These are phyloP conservation scores for Germaria angustata DNA, from an alignment of 2,888 invertebrate species.

Conservation along the genomic window DNA sequence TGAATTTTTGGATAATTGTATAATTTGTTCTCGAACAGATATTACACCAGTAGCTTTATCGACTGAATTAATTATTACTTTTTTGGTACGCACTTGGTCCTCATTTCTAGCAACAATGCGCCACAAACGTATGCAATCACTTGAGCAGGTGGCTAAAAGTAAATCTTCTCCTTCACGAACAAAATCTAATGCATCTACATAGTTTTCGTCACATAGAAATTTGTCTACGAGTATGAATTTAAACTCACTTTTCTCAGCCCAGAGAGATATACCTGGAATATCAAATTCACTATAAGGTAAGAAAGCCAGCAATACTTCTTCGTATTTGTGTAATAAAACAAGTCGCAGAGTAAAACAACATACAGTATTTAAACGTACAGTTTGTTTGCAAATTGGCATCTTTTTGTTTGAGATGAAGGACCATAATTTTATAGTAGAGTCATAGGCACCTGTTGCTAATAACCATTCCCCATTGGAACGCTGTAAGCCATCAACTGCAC, in stretches of 20 bases:
- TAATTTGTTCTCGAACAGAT: conserved; percentile 79
- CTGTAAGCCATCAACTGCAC: conserved; percentile 85
- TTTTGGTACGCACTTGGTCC: conserved; percentile 73
- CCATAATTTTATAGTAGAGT: conserved; percentile 86
- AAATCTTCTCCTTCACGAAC: conserved; percentile 82
- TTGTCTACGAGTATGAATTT: conserved; percentile 77
- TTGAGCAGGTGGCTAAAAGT: conserved; percentile 90
- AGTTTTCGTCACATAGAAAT: conserved; percentile 92
- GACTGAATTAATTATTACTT: conserved; percentile 69
- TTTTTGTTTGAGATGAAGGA: conserved; percentile 75
- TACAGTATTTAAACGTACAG: conserved; percentile 82
- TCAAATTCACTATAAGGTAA: conserved; percentile 88
- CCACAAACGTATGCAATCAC: conserved; percentile 92
- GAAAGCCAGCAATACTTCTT: conserved; percentile 84
- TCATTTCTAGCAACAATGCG: conserved; percentile 81
- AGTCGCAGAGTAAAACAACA: conserved; percentile 86
- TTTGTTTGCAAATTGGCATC: conserved; percentile 81
- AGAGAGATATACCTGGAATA: too few relatives aligned
- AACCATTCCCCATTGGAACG: conserved; percentile 79
- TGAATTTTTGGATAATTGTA: conserved; percentile 72
- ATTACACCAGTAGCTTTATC: conserved; percentile 73
- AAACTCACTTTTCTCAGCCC: conserved; percentile 75
- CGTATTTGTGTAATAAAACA: conserved; percentile 82
- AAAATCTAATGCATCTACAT: conserved; percentile 92
- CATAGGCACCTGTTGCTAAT: conserved; percentile 85